Percentiles rank a stretch among this genome's conserved stretches.
Evolutionary conservation across 2,113 vertebrate species (phyloP).

Genomic region (Gavia stellata): DNA sequence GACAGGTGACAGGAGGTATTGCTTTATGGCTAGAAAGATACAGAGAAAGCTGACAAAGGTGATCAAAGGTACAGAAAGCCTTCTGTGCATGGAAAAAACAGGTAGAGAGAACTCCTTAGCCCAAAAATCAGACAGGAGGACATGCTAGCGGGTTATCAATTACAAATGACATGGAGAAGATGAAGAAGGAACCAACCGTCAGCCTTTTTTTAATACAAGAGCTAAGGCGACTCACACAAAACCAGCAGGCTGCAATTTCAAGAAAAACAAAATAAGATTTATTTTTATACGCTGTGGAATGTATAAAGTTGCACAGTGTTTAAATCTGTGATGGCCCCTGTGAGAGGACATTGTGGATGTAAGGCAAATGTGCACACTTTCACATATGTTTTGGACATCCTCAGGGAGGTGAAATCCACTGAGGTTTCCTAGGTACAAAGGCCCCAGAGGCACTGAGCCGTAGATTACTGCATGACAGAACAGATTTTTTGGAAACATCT

Average conservation of each 20-base stretch:
- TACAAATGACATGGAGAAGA: not conserved
- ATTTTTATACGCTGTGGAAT: not conserved
- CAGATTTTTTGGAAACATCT: not conserved
- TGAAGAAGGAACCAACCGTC: not conserved
- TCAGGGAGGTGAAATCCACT: not conserved
- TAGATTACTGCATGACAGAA: not conserved
- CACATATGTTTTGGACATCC: not conserved
- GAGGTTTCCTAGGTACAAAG: not conserved
- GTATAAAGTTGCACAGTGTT: not conserved
- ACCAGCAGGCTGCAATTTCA: not conserved
- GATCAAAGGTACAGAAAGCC: conserved; percentile 23
- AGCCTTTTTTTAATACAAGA: not conserved
- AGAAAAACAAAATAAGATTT: not conserved
- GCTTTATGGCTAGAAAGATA: conserved; percentile 27
- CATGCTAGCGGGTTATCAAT: not conserved
- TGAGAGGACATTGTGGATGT: not conserved
- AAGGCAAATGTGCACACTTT: not conserved
- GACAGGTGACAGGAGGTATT: not conserved
- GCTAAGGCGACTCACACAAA: not conserved
- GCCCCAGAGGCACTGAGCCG: not conserved
- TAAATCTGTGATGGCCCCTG: not conserved
- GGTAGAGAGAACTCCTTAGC: not conserved
- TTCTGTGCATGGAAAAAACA: not conserved
- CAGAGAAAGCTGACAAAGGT: not conserved
- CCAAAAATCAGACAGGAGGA: not conserved